Conservation (phyloP, 2,797 vertebrate genomes). For the Gallirallus australis region DNA sequence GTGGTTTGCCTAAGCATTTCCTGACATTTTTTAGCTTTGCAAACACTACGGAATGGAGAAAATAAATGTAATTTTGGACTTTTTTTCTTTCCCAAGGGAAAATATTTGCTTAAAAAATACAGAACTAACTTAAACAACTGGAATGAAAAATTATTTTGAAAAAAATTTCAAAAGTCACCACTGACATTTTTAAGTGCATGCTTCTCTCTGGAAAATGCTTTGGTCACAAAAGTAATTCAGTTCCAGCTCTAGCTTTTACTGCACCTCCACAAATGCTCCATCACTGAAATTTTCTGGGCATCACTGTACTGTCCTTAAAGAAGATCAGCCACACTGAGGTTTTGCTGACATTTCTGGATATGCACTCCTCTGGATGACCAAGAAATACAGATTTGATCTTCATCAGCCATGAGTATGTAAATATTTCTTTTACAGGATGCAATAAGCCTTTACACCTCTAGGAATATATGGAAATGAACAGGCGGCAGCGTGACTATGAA, state of each 20-base stretch:
- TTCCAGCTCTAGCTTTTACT: not conserved
- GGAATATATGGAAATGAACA: rapidly evolving
- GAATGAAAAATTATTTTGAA: not conserved
- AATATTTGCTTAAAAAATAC: not conserved
- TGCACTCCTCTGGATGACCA: not conserved
- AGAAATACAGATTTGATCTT: not conserved
- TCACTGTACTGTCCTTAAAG: rapidly evolving
- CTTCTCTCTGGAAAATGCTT: not conserved
- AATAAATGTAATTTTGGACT: not conserved
- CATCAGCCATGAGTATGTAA: rapidly evolving
- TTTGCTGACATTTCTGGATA: not conserved
- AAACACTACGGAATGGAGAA: not conserved
- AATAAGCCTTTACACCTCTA: rapidly evolving
- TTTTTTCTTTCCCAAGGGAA: not conserved
- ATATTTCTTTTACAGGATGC: not conserved
- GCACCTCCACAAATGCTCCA: not conserved
- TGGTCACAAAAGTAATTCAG: not conserved
- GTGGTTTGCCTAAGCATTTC: not conserved
- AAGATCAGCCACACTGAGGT: not conserved
- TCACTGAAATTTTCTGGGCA: not conserved
- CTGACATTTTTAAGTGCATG: not conserved
- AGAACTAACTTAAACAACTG: not conserved
- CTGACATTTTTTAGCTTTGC: not conserved
- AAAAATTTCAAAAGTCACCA: not conserved
- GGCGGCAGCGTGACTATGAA: not conserved